Evolutionary conservation across 1,140 invertebrate genomes (phyloP).

Genomic region (Euwallacea similis): DNA sequence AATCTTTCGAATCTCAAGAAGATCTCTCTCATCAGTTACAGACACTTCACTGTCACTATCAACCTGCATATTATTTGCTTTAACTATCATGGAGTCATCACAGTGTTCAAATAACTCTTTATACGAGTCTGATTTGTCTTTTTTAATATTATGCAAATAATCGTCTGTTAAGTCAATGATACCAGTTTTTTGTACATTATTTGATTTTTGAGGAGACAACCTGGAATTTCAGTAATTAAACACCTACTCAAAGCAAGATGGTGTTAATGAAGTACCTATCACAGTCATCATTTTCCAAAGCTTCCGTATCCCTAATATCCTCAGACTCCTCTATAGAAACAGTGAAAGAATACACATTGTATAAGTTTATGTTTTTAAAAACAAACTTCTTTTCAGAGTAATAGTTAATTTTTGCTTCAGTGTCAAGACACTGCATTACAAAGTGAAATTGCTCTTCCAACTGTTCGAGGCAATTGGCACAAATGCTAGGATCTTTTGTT

Average conservation of each 20-base stretch:
- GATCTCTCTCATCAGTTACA: slow-evolving; percentile 12
- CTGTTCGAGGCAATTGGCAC: slow-evolving; percentile 22
- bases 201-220: background rate
- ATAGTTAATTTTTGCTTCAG: slow-evolving; percentile 30
- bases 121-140: background rate
- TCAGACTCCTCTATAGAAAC: slow-evolving; percentile 15
- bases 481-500: slow-evolving; percentile 21
- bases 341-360: slow-evolving; percentile 25
- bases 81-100: too few species aligned
- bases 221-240: background rate
- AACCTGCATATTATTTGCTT: background rate
- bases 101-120: background rate
- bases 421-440: slow-evolving; percentile 32
- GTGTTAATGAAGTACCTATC: background rate
- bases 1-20: slow-evolving; percentile 3
- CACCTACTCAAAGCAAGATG: background rate
- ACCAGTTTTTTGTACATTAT: background rate
- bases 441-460: slow-evolving; percentile 34
- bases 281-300: background rate
- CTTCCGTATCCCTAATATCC: slow-evolving; percentile 14
- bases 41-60: slow-evolving; percentile 15
- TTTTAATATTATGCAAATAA: slow-evolving; percentile 7
- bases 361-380: slow-evolving; percentile 20
- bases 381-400: slow-evolving; percentile 24
- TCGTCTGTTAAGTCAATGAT: slow-evolving; percentile 7